Conservation (phyloP, 2,113 vertebrate genomes). For the Seriola quinqueradiata region DNA sequence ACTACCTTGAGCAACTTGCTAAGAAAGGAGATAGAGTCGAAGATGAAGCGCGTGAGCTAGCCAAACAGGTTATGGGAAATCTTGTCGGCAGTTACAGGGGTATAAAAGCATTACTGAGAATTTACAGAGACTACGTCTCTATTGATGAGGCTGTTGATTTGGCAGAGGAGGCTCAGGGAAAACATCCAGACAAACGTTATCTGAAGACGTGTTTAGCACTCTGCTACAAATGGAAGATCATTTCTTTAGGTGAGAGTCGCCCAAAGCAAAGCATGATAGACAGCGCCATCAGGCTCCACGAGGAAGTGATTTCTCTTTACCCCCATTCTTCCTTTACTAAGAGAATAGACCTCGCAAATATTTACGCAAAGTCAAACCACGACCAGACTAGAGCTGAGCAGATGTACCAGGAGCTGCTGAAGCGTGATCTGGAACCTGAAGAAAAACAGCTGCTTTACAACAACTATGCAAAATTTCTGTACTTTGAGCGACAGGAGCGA, state of each 20-base stretch:
- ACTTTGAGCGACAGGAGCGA: not conserved
- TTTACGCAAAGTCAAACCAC: slow-evolving; percentile 13
- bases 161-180: slow-evolving; percentile 47
- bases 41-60: slow-evolving; percentile 38
- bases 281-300: slow-evolving; percentile 32
- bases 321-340: slow-evolving; percentile 3
- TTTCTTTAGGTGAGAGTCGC: not conserved
- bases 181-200: slow-evolving; percentile 51
- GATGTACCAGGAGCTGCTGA: slow-evolving; percentile 52
- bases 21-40: not conserved
- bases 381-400: not conserved
- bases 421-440: not conserved
- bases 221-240: slow-evolving; percentile 57
- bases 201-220: slow-evolving; percentile 49
- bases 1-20: not conserved
- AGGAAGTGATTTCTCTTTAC: slow-evolving; percentile 56
- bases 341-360: slow-evolving; percentile 33
- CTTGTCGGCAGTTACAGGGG: slow-evolving; percentile 60
- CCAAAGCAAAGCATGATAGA: not conserved
- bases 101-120: slow-evolving; percentile 25
- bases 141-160: slow-evolving; percentile 46
- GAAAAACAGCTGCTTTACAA: slow-evolving; percentile 51
- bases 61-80: slow-evolving; percentile 31
- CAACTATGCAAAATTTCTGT: slow-evolving; percentile 38
- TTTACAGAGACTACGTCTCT: not conserved